Percentiles rank a stretch among this genome's conserved stretches.
Conservation (phyloP, 2,888 invertebrate genomes). For the Stramonita haemastoma region DNA sequence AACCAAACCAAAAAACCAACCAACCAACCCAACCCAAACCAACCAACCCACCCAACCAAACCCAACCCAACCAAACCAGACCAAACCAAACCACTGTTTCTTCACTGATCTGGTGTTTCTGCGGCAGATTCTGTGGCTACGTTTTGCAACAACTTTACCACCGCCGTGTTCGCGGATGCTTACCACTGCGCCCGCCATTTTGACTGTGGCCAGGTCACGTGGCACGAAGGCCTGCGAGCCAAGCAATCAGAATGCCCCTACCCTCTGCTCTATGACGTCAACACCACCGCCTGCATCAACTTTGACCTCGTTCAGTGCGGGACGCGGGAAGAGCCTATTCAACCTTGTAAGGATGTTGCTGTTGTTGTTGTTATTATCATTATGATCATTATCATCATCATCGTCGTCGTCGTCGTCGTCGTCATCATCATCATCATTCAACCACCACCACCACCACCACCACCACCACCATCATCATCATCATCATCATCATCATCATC, state of each 20-base stretch:
- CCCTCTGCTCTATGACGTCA: constrained; percentile 59
- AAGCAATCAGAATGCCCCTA: constrained; percentile 64
- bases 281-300: constrained; percentile 48
- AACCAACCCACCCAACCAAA: too few relatives aligned
- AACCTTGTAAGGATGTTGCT: constrained; percentile 56
- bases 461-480: background rate
- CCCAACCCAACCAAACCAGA: too few relatives aligned
- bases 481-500: too few relatives aligned
- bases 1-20: too few relatives aligned
- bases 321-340: constrained; percentile 54
- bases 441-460: too few relatives aligned
- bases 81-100: too few relatives aligned
- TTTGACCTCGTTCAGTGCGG: constrained; percentile 57
- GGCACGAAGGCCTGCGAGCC: constrained; percentile 45
- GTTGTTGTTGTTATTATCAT: constrained; percentile 33
- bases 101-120: background rate
- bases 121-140: constrained; percentile 58
- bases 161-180: constrained; percentile 47
- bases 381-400: too few relatives aligned
- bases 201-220: constrained; percentile 43
- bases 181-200: constrained; percentile 41
- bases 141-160: constrained; percentile 56
- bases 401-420: too few relatives aligned
- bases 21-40: too few relatives aligned
- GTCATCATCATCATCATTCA: too few relatives aligned